These are phyloP conservation scores for Eremobia ochroleuca DNA, from an alignment of 2,888 invertebrate genomes.

Conservation along the genomic window DNA sequence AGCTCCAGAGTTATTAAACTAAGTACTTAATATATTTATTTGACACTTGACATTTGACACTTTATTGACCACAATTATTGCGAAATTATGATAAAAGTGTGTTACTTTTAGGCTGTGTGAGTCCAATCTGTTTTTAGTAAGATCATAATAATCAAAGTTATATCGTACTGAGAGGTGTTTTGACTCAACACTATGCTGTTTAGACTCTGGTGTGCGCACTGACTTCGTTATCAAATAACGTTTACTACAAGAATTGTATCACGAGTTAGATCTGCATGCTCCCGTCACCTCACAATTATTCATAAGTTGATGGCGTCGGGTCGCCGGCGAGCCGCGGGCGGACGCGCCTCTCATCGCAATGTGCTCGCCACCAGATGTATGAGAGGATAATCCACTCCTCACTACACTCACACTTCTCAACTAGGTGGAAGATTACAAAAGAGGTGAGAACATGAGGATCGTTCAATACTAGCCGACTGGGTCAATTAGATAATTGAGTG, in stretches of 20 bases:
- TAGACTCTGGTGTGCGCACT: not conserved
- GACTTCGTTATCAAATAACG: not conserved
- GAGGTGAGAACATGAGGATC: not conserved
- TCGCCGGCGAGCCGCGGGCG: conserved; percentile 36
- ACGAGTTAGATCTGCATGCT: conserved; percentile 16
- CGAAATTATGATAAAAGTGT: not conserved
- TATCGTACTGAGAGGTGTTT: not conserved
- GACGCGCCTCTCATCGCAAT: conserved; percentile 28
- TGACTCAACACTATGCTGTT: not conserved
- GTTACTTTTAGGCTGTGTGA: not conserved
- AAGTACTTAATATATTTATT: not conserved
- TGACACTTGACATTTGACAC: not conserved
- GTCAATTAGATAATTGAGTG: not conserved
- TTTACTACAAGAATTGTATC: conserved; percentile 18
- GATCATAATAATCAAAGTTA: not conserved
- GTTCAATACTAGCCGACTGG: not conserved
- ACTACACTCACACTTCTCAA: not conserved
- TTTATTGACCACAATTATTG: not conserved
- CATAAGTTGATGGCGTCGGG: conserved; percentile 45
- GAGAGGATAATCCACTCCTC: conserved; percentile 10
- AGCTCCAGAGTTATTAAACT: not conserved
- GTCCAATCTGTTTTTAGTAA: not conserved
- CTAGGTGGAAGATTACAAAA: not conserved
- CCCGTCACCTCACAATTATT: conserved; percentile 46
- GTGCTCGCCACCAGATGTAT: conserved; percentile 21